A percentile compares a stretch with the other conserved stretches of the same genome.
Conservation (phyloP, 2,888 invertebrate genomes). For the Erebia aethiops region DNA sequence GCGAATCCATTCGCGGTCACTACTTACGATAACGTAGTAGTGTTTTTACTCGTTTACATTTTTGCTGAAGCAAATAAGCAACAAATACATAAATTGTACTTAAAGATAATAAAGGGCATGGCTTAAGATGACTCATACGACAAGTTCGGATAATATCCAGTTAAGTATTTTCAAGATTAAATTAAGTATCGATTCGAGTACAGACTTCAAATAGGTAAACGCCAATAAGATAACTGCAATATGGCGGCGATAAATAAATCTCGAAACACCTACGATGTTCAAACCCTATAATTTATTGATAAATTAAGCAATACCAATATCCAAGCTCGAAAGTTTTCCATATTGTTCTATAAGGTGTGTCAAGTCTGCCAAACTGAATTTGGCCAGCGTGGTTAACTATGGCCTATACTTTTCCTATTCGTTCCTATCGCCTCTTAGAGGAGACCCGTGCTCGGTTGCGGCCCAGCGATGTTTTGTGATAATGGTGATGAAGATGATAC, state of each 20-base stretch:
- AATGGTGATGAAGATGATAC: too few species aligned
- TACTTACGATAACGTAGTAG: conserved; percentile 25
- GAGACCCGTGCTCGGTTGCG: too few species aligned
- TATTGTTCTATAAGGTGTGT: too few species aligned
- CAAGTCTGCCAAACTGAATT: too few species aligned
- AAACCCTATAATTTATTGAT: conserved; percentile 21
- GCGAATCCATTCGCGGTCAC: conserved; percentile 27
- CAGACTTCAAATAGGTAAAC: conserved; percentile 7
- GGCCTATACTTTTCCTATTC: too few species aligned
- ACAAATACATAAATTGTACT: background rate
- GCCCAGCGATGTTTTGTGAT: too few species aligned
- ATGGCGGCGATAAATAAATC: conserved; percentile 28
- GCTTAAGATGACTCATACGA: conserved; percentile 12
- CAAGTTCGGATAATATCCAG: conserved; percentile 5
- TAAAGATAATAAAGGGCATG: background rate
- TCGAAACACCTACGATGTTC: conserved; percentile 23
- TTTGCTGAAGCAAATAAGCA: conserved; percentile 15
- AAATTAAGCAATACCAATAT: conserved; percentile 12
- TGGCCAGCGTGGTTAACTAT: too few species aligned
- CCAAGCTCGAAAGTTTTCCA: background rate
- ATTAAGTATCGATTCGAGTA: conserved; percentile 6
- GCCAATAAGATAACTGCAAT: conserved; percentile 21
- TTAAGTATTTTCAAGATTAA: conserved; percentile 18
- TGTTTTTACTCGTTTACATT: conserved; percentile 21
- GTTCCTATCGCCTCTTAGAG: too few species aligned